Evolutionary conservation across 1,140 invertebrate species (phyloP), one percentile per base, ranked within the genome.

Genomic region (Panagrolaimus sp.): DNA sequence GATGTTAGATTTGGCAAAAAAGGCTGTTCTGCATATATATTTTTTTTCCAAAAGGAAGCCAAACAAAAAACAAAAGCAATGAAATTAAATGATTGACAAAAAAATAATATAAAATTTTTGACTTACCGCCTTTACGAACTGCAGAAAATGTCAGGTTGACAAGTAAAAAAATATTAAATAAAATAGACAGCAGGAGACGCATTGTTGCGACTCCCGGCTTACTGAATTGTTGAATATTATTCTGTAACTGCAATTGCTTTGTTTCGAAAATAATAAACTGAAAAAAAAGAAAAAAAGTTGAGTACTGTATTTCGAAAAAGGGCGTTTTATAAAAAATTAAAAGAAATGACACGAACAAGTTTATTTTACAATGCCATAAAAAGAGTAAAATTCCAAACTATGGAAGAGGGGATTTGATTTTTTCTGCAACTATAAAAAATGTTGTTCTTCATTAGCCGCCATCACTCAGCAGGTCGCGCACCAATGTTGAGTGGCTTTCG

Each of bases 381-480:
- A 38, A 38, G 51, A 57, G 20, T 13, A 57, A 20, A 27, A 57
- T 25, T 9, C 20, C 51, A 57, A 57, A 27, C 20, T 14, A 20
- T n/a, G n/a, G n/a, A n/a, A n/a, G n/a, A 20, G 51, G 11, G 20
- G 20, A n/a, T 20, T 25, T 27, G 27, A 9, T 20, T 57, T 27
- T 25, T 14, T 13, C 51, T 57, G 20, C 51, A 27, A 27, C 27
- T 25, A 27, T 20, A 25, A 25, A 27, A 20, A n/a, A 57, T 14
- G 20, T 57, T 57, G 51, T 57, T 57, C 51, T 27, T 57, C 4
- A 57, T 57, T 57, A 57, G 51, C 51, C 51, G 51, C 51, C 27
- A 27, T 57, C 51, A 57, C 51, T 57, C 51, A 57, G 51, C 51
- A 57, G 51, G 51, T 57, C 51, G 51, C 51, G 51, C 51, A 27